A percentile compares a stretch with the other conserved stretches of the same genome.
Conservation (phyloP, 2,888 invertebrate genomes). For the Eurois occulta region DNA sequence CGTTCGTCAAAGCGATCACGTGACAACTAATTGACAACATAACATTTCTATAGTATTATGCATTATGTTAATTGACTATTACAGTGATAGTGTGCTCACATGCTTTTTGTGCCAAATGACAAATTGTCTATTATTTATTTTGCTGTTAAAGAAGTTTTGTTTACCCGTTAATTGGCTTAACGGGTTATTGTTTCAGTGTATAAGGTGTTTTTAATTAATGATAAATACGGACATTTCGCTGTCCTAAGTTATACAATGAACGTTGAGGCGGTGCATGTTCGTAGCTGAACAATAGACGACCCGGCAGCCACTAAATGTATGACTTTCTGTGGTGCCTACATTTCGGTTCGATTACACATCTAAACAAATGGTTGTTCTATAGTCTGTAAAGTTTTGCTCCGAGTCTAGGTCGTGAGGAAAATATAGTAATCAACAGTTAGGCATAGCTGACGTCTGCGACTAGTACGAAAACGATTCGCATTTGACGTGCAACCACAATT, state of each 20-base stretch:
- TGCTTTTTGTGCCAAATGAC: constrained; percentile 58
- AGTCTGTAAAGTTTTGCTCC: not conserved
- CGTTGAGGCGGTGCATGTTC: constrained; percentile 32
- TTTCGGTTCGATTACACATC: constrained; percentile 28
- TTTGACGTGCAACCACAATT: not conserved
- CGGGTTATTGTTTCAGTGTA: constrained; percentile 59
- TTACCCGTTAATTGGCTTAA: constrained; percentile 46
- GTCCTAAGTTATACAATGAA: constrained; percentile 44
- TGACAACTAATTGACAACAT: constrained; percentile 60
- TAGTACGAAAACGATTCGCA: not conserved
- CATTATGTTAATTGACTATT: constrained; percentile 55
- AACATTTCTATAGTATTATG: constrained; percentile 56
- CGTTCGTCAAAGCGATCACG: constrained; percentile 51
- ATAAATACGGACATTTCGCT: constrained; percentile 43
- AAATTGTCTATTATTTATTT: constrained; percentile 58
- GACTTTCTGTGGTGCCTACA: constrained; percentile 41
- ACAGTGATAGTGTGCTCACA: constrained; percentile 45
- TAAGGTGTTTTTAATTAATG: constrained; percentile 60
- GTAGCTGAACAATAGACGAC: constrained; percentile 48
- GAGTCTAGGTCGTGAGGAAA: constrained; percentile 1
- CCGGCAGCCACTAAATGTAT: constrained; percentile 36
- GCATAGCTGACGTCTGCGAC: not conserved
- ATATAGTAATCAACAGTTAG: not conserved
- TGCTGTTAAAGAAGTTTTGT: constrained; percentile 40
- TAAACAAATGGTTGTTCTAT: constrained; percentile 29